phyloP scores from a whole-genome alignment of 1,140 invertebrate genomes.

The Anoplophora glabripennis region DNA sequence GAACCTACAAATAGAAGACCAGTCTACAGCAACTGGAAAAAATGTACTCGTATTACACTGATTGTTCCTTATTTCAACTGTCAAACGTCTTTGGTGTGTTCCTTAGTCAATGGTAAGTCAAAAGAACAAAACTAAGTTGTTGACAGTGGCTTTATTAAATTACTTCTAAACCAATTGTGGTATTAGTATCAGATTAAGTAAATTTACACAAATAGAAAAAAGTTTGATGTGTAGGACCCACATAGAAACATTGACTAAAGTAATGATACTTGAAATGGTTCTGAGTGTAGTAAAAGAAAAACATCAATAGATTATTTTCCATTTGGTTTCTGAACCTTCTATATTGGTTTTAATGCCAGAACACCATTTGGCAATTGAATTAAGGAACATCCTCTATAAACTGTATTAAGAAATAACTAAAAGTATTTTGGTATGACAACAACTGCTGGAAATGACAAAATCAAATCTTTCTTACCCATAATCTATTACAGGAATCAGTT shows the following conservation, averaged over 20 bases:
- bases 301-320: neutral
- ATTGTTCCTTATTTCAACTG: neutral
- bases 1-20: slow-evolving; percentile 44
- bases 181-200: too few relatives aligned
- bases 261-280: too few relatives aligned
- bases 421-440: neutral
- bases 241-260: too few relatives aligned
- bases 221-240: too few relatives aligned
- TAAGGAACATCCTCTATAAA: neutral
- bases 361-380: neutral
- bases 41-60: neutral
- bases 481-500: slow-evolving; percentile 69
- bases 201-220: too few relatives aligned
- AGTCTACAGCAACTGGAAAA: neutral
- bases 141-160: too few relatives aligned
- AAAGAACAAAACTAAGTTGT: neutral
- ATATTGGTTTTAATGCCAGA: neutral
- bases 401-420: neutral
- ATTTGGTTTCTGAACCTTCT: neutral
- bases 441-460: neutral
- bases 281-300: too few relatives aligned
- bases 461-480: slow-evolving; percentile 62
- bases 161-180: too few relatives aligned
- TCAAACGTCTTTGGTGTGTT: neutral
- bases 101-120: slow-evolving; percentile 15